phyloP scores from a whole-genome alignment of 2,888 invertebrate genomes.

The Pseudococcus jackbeardsleyi region DNA sequence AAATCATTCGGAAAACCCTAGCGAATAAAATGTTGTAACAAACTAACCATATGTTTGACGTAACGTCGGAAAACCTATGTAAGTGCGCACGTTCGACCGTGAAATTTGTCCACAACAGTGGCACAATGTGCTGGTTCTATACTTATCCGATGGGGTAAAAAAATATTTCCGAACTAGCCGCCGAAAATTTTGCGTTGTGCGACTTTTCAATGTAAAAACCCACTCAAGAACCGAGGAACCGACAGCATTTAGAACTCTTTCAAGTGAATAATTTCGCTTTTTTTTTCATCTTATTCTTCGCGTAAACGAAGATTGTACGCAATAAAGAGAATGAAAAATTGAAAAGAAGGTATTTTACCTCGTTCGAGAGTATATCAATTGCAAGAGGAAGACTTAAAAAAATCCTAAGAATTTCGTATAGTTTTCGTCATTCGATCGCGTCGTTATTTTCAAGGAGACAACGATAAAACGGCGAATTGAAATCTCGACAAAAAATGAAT shows the following conservation, averaged over 20 bases:
- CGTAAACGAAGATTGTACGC: neutral
- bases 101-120: conserved; percentile 20
- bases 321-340: neutral
- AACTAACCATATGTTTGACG: conserved; percentile 15
- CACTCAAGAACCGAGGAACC: neutral
- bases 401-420: conserved; percentile 6
- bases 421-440: conserved; percentile 15
- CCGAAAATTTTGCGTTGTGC: neutral
- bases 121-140: neutral
- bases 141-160: neutral
- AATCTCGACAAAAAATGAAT: conserved; percentile 11
- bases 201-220: neutral
- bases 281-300: neutral
- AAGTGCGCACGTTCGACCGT: conserved; percentile 28
- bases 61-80: neutral
- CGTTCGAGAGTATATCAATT: conserved; percentile 27
- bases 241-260: neutral
- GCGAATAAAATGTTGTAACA: conserved; percentile 8
- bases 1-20: neutral
- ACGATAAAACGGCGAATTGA: neutral
- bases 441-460: conserved; percentile 11
- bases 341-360: conserved; percentile 33
- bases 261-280: conserved; percentile 24
- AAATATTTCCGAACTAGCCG: neutral
- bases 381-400: conserved; percentile 15